Base-by-base conservation (phyloP, 1,140 invertebrate genomes). In the Papilio dardanus region DNA sequence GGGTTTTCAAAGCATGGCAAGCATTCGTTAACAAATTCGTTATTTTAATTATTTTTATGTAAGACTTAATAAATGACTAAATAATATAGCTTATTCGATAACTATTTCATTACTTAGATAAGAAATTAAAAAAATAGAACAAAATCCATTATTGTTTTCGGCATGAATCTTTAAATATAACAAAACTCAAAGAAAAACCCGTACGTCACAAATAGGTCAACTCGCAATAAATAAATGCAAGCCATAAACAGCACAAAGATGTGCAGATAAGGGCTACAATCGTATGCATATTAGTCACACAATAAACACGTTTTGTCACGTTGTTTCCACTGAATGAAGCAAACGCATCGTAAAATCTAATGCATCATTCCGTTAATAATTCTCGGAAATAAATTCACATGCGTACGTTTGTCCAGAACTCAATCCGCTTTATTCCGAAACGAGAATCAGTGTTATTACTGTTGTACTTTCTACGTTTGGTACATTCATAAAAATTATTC, bases 301-400 rank as follows among this genome's bases (percentile, higher is more conserved):
- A 37, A 14, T 21, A 68, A 24, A 68, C 66, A 33, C 33, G 24
- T 58, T 58, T 58, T 16, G 31, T 68, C 66, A 68, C 66, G 66
- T 68, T 40, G 8, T 3, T 67, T 68, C 66, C 66, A 35, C 16
- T 33, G 66, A 68, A 68, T 21, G 66, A 68, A 68, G 66, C 66
- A 68, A 31, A 33, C 30, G 16, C 16, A 33, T n/a, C 30, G 28
- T 66, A 66, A 66, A 66, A 66, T 31, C 7, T 28, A 33, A 31
- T n/a, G 62, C 62, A 33, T 16, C 24, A 30, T 33, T 66, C 62
- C 62, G 42, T 46, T 46, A n/a, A 46, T 3, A 46, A 46, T n/a
- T n/a, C 42, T 19, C 5, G 16, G 42, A 46, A 46, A 46, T 16
- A 4, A 46, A 46, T 46, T 46, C 3, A n/a, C n/a, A n/a, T 46